Evolutionary conservation across 2,888 invertebrate species (phyloP), one percentile per base, ranked within the genome.

Genomic region (Macrostomum cliftonense): DNA sequence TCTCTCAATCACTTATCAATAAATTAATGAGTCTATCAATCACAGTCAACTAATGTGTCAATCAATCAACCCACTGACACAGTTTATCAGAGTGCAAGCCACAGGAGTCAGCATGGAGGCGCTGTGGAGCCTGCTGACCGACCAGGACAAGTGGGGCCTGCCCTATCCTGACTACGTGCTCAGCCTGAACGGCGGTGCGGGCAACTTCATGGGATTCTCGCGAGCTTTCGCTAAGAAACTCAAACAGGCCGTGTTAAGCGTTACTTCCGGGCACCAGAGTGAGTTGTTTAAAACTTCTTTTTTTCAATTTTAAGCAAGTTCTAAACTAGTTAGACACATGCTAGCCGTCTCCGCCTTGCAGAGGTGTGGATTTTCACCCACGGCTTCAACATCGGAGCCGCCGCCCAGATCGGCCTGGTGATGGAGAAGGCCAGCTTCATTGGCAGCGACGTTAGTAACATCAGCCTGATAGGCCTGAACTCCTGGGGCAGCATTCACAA

Each of bases 171-270:
- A 64, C 47, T 57, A 70, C 9, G 56, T 70, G 37, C 63, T 70
- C 39, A 68, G 69, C 7, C 65, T 70, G 28, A 69, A 67, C 12
- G 70, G 70, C n/a, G 70, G 70, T 1, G 70, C 70, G 12, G 64
- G 66, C 51, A 56, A 60, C 28, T 28, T 28, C 28, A 28, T 28
- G 28, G 28, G 28, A 4, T 28, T 28, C 28, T 28, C 28, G 28
- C 4, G 28, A 9, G 28, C 4, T 9, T 28, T 28, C 28, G 28
- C 28, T 4, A 9, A 4, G 5, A 28, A 28, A 28, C 9, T 28
- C 5, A 28, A 28, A 9, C 28, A 28, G 28, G 28, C 28, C 5
- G 28, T 28, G 28, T 9, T 28, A 9, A 28, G 28, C 28, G 28
- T 28, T 9, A 28, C 28, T 7, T 28, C 28, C 28, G 28, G 28